Percentiles rank a stretch among this genome's conserved stretches.
phyloP scores from a whole-genome alignment of 2,888 invertebrate species.

The Synanthedon formicaeformis region DNA sequence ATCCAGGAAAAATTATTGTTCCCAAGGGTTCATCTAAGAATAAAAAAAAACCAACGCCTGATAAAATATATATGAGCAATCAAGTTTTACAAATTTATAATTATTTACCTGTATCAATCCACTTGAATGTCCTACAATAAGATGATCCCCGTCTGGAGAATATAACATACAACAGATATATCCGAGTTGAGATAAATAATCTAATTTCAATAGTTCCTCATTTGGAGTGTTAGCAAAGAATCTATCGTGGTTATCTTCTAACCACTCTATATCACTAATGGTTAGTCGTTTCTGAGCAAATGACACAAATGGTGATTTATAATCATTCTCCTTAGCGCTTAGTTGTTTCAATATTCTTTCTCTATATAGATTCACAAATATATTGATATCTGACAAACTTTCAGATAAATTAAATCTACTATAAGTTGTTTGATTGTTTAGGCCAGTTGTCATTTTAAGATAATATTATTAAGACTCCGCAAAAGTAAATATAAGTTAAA shows the following conservation, averaged over 20 bases:
- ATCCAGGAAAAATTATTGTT: too few species aligned
- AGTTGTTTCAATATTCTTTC: constrained; percentile 31
- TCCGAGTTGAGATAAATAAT: constrained; percentile 38
- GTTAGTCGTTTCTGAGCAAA: constrained; percentile 31
- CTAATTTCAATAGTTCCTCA: constrained; percentile 17
- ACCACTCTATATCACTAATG: constrained; percentile 23
- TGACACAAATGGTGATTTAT: constrained; percentile 24
- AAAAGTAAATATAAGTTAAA: too few species aligned
- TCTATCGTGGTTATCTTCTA: constrained; percentile 34
- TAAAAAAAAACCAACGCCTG: too few species aligned
- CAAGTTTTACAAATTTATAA: not conserved
- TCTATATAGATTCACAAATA: constrained; percentile 36
- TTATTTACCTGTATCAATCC: constrained; percentile 65
- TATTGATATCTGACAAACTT: constrained; percentile 31
- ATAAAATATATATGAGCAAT: not conserved
- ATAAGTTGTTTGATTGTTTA: constrained; percentile 24
- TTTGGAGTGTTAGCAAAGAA: constrained; percentile 43
- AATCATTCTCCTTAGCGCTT: constrained; percentile 17
- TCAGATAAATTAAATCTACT: constrained; percentile 33
- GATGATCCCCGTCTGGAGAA: constrained; percentile 42
- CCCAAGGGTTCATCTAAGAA: too few species aligned
- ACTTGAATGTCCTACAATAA: constrained; percentile 60
- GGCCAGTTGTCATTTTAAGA: constrained; percentile 14
- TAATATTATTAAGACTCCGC: too few species aligned
- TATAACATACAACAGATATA: constrained; percentile 44